These are phyloP conservation scores for Ooceraea biroi DNA, from an alignment of 1,140 invertebrate species.

Conservation along the genomic window DNA sequence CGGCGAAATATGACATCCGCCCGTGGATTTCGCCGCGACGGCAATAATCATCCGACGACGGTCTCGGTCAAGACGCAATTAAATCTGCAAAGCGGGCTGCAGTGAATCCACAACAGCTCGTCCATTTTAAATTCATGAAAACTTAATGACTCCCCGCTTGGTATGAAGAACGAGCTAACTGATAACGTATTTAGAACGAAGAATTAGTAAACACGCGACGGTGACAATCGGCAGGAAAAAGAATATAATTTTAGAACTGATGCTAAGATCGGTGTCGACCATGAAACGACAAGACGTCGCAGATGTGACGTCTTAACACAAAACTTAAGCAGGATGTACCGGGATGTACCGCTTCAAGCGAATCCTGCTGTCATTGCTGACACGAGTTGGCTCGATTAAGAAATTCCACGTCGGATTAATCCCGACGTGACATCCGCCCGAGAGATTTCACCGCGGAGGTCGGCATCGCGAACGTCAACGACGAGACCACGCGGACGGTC, in stretches of 20 bases:
- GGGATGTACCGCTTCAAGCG: background rate
- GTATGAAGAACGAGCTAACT: slow-evolving; percentile 26
- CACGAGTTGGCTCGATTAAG: background rate
- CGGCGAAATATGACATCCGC: slow-evolving; percentile 64
- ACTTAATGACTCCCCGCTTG: slow-evolving; percentile 22
- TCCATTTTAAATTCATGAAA: slow-evolving; percentile 58
- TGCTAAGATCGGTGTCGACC: background rate
- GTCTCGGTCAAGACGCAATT: slow-evolving; percentile 71
- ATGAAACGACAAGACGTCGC: too few species aligned
- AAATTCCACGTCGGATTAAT: slow-evolving; percentile 46
- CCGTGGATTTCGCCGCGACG: slow-evolving; percentile 47
- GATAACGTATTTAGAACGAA: slow-evolving; percentile 32
- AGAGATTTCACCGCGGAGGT: slow-evolving; percentile 40
- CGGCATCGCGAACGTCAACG: too few species aligned
- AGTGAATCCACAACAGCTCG: slow-evolving; percentile 44
- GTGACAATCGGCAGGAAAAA: background rate
- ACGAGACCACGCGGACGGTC: slow-evolving; percentile 31
- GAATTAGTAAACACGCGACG: background rate
- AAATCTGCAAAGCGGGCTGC: slow-evolving; percentile 62
- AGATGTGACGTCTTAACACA: background rate
- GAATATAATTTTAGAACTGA: background rate
- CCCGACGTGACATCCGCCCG: slow-evolving; percentile 44
- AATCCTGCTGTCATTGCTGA: too few species aligned
- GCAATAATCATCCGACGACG: slow-evolving; percentile 55
- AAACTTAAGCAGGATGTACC: background rate